phyloP scores from a whole-genome alignment of 2,113 vertebrate species.

The Sitta europaea region DNA sequence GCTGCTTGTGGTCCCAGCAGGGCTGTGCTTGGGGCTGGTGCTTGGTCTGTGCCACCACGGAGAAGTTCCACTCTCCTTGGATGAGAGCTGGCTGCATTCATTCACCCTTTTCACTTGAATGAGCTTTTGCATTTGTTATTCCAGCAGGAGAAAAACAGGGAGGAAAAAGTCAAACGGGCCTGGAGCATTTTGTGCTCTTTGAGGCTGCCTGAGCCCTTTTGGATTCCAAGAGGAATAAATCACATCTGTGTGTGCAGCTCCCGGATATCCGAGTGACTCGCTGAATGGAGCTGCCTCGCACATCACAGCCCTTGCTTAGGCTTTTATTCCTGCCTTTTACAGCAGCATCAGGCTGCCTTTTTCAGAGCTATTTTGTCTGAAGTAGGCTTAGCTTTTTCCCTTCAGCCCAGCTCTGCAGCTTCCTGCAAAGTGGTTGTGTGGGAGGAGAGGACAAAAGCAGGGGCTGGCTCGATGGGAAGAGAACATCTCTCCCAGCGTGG shows the following conservation, averaged over 20 bases:
- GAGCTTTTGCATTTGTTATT: not conserved
- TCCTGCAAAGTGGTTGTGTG: not conserved
- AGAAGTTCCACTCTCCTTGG: not conserved
- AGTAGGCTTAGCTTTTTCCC: not conserved
- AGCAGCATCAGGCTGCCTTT: not conserved
- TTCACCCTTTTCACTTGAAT: not conserved
- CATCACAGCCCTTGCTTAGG: not conserved
- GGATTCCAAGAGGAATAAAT: not conserved
- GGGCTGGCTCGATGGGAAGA: fast-evolving
- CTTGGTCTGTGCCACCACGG: not conserved
- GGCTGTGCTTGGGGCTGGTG: not conserved
- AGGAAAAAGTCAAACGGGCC: not conserved
- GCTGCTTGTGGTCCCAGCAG: not conserved
- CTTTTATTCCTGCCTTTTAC: not conserved
- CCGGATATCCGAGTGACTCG: not conserved
- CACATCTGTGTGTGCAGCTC: not conserved
- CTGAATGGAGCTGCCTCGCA: not conserved
- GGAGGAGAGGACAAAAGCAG: not conserved
- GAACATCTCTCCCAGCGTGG: not conserved
- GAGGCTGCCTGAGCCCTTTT: not conserved
- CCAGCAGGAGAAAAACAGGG: not conserved
- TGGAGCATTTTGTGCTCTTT: not conserved
- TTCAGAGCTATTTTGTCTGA: not conserved
- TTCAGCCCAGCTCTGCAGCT: not conserved
- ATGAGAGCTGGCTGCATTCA: not conserved